Conservation (phyloP, 2,888 invertebrate species). For the Phaonia tiefii region DNA sequence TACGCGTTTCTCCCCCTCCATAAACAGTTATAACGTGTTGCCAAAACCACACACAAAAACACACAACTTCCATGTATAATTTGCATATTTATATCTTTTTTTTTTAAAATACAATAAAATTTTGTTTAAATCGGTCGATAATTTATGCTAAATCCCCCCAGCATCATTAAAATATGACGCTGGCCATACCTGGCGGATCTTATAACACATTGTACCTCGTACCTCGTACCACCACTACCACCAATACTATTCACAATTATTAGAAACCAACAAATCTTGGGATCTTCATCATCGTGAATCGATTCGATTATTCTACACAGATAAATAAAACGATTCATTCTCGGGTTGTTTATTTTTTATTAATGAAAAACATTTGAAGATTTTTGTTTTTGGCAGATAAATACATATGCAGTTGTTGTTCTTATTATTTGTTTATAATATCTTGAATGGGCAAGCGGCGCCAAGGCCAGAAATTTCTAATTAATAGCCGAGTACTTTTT, state of each 20-base stretch:
- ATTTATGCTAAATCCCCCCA: constrained; percentile 11
- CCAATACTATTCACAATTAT: too few relatives aligned
- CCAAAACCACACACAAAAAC: background rate
- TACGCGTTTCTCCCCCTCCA: background rate
- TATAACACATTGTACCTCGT: too few relatives aligned
- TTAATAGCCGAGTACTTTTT: too few relatives aligned
- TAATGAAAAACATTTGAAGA: constrained; percentile 25
- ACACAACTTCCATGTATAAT: background rate
- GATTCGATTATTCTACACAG: background rate
- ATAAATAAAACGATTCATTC: background rate
- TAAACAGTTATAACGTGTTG: too few relatives aligned
- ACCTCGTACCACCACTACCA: too few relatives aligned
- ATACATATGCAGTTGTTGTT: too few relatives aligned
- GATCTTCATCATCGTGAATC: too few relatives aligned
- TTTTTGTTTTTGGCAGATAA: too few relatives aligned
- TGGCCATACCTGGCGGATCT: too few relatives aligned
- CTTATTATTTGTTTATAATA: background rate
- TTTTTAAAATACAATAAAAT: too few relatives aligned
- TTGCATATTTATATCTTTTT: constrained; percentile 14
- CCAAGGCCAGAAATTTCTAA: constrained; percentile 15
- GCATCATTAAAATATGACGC: too few relatives aligned
- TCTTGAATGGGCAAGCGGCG: constrained; percentile 24
- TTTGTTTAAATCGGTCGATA: background rate
- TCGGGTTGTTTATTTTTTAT: constrained; percentile 8
- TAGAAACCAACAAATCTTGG: background rate